Conservation (phyloP, 2,113 vertebrate genomes). For the Callospermophilus lateralis region DNA sequence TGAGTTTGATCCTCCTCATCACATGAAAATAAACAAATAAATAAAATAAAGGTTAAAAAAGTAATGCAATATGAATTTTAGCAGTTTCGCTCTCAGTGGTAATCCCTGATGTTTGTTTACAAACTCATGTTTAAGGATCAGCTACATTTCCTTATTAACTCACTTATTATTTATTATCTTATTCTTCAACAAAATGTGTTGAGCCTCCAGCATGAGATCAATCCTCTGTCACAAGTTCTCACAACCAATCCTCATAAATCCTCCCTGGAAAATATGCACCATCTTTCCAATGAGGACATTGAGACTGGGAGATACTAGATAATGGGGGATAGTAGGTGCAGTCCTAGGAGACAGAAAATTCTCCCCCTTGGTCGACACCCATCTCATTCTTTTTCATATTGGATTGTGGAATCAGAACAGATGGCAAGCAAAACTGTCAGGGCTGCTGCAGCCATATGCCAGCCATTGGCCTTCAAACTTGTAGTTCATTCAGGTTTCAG, state of each 20-base stretch:
- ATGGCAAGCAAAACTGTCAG: not conserved
- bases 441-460: fast-evolving
- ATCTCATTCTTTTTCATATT: not conserved
- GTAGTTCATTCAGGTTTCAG: not conserved
- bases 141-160: not conserved
- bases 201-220: not conserved
- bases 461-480: not conserved
- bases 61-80: not conserved
- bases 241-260: not conserved
- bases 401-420: not conserved
- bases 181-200: not conserved
- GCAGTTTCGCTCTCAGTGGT: too few relatives aligned
- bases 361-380: not conserved
- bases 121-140: not conserved
- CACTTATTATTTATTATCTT: not conserved
- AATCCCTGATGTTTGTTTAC: not conserved
- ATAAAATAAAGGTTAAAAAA: not conserved
- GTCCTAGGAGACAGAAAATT: not conserved
- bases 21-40: too few relatives aligned
- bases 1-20: too few relatives aligned
- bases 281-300: not conserved
- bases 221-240: not conserved
- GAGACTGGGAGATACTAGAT: not conserved
- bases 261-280: not conserved
- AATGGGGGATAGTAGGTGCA: not conserved